Base-by-base conservation (phyloP, 1,140 invertebrate genomes). In the Sarcophaga bullata region DNA sequence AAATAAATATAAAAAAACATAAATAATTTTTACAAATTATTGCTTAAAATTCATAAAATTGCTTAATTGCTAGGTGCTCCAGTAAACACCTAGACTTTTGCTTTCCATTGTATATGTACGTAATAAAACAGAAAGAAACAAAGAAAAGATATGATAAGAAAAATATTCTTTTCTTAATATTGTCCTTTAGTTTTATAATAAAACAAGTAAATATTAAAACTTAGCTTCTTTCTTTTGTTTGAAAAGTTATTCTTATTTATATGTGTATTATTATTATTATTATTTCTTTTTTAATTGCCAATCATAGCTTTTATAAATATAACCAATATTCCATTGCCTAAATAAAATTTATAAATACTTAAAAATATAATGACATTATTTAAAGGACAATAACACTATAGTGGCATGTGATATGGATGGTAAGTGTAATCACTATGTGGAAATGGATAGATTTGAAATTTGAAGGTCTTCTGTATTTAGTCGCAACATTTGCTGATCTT, bases 401-500 rank as follows among this genome's bases (percentile, higher is more conserved):
- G 58, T 8, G 17, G 58, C n/a, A 19, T 68, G n/a, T 8, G n/a
- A n/a, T 19, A n/a, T 13, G 0, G 52, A 13, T 6, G 11, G 52
- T 15, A 58, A 13, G 9, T 58, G 13, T 68, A 68, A 68, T 25
- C 62, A 72, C 87, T 88, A 89, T 85, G 88, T 88, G 62, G 88
- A 89, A 86, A 89, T 89, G 73, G 88, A 89, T 75, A 89, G 81
- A 76, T 89, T 89, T 49, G 88, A 89, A 82, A 89, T 86, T 85
- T 88, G 85, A 73, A 89, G 85, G 84, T 92, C 91, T 78, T 88
- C 88, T 6, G 91, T 90, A 83, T 91, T 90, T 50, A 92, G 85
- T 80, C 90, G 89, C 80, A 90, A 86, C 82, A 91, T 86, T 87
- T 92, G 90, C 83, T 91, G 86, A 82, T 92, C 91, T 72, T 88